phyloP scores from a whole-genome alignment of 2,888 invertebrate genomes.

The Entomobrya multifasciata region DNA sequence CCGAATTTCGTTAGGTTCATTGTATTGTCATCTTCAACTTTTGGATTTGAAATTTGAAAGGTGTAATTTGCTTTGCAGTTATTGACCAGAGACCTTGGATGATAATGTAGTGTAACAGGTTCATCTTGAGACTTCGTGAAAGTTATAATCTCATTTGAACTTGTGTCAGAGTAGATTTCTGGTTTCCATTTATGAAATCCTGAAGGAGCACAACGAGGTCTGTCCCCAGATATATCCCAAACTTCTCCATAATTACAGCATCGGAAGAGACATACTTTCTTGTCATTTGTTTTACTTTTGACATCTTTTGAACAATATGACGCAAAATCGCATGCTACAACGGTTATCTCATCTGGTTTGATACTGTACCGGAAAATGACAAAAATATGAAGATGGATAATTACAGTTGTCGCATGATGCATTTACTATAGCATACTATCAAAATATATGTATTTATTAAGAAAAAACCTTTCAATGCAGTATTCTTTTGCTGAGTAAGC shows the following conservation, averaged over 20 bases:
- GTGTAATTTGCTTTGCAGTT: background rate
- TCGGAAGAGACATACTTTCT: constrained; percentile 74
- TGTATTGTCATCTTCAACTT: background rate
- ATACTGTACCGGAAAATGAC: too few relatives aligned
- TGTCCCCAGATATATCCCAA: constrained; percentile 70
- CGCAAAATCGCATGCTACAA: constrained; percentile 57
- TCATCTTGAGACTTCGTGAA: background rate
- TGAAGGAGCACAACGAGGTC: constrained; percentile 55
- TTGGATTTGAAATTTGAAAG: constrained; percentile 27
- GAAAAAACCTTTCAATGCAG: constrained; percentile 72
- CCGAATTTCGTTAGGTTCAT: background rate
- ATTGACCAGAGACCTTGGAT: constrained; percentile 69
- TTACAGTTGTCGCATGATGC: too few relatives aligned
- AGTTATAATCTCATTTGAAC: background rate
- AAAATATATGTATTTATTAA: background rate
- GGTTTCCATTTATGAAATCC: constrained; percentile 67
- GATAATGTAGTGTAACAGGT: constrained; percentile 60
- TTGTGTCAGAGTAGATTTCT: background rate
- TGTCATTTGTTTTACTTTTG: constrained; percentile 57
- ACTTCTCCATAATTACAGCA: constrained; percentile 77
- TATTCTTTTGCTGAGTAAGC: constrained; percentile 67
- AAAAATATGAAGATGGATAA: too few relatives aligned
- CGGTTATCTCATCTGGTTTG: constrained; percentile 30
- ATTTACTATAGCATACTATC: background rate
- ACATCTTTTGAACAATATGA: constrained; percentile 8